A percentile compares a stretch with the other conserved stretches of the same genome.
Conservation (phyloP, 2,113 vertebrate species). For the Eretmochelys imbricata region DNA sequence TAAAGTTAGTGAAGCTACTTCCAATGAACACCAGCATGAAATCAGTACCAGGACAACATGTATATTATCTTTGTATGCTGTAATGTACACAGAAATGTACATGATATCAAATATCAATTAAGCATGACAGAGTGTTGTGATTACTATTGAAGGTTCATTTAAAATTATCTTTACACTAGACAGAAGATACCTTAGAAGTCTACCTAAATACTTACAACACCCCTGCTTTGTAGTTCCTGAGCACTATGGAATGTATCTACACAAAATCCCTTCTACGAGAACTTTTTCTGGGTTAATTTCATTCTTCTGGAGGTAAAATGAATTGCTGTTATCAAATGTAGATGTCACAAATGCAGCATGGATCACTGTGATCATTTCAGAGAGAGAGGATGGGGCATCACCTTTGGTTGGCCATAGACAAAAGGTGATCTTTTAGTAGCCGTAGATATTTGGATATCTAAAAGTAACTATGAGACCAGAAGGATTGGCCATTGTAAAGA, state of each 20-base stretch:
- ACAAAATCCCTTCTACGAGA: not conserved
- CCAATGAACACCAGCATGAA: not conserved
- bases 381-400: not conserved
- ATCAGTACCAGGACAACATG: not conserved
- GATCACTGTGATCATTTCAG: not conserved
- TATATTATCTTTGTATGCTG: not conserved
- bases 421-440: not conserved
- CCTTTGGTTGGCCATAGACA: not conserved
- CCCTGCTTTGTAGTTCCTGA: not conserved
- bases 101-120: not conserved
- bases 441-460: not conserved
- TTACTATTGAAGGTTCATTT: not conserved
- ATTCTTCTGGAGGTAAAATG: not conserved
- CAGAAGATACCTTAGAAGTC: not conserved
- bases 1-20: not conserved
- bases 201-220: not conserved
- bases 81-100: not conserved
- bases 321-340: fast-evolving
- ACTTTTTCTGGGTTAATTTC: not conserved
- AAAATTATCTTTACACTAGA: not conserved
- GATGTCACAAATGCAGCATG: not conserved
- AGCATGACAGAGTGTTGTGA: not conserved
- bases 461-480: not conserved
- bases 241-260: not conserved
- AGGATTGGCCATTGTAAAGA: not conserved